phyloP scores from a whole-genome alignment of 2,113 vertebrate genomes.

The Corvus moneduloides region DNA sequence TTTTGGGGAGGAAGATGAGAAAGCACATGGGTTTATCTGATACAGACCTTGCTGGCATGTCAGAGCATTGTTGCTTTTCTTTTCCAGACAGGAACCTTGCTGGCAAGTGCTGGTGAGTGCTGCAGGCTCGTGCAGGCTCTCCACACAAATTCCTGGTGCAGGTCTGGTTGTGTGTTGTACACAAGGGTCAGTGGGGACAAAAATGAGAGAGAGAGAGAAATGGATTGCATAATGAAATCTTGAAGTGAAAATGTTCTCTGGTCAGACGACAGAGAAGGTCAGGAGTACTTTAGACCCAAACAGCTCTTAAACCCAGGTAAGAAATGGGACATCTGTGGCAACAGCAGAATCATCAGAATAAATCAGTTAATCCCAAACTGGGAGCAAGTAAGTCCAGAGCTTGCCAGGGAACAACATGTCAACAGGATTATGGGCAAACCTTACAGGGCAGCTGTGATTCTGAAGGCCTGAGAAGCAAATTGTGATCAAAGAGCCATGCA shows the following conservation, averaged over 20 bases:
- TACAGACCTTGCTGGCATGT: not conserved
- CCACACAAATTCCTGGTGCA: not conserved
- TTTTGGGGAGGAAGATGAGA: not conserved
- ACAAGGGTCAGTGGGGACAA: not conserved
- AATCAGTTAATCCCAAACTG: not conserved
- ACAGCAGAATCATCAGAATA: not conserved
- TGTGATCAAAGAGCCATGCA: not conserved
- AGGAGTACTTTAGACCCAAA: not conserved
- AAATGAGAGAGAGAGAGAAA: not conserved
- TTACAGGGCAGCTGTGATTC: conserved; percentile 1
- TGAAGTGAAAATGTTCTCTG: not conserved
- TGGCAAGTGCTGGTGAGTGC: not conserved
- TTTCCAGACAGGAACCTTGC: not conserved
- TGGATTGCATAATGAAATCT: not conserved
- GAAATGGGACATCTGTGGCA: not conserved
- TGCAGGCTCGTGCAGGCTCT: not conserved
- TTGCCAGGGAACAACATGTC: not conserved
- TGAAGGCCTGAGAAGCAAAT: not conserved
- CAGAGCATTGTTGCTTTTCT: not conserved
- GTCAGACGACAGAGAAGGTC: not conserved
- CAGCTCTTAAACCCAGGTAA: not conserved
- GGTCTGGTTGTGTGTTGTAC: not conserved
- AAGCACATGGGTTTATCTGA: not conserved
- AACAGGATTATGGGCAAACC: not conserved
- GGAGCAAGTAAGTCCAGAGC: not conserved